Percentiles rank a stretch among this genome's conserved stretches.
Evolutionary conservation across 2,888 invertebrate species (phyloP).

Genomic region (Tetranychus piercei): DNA sequence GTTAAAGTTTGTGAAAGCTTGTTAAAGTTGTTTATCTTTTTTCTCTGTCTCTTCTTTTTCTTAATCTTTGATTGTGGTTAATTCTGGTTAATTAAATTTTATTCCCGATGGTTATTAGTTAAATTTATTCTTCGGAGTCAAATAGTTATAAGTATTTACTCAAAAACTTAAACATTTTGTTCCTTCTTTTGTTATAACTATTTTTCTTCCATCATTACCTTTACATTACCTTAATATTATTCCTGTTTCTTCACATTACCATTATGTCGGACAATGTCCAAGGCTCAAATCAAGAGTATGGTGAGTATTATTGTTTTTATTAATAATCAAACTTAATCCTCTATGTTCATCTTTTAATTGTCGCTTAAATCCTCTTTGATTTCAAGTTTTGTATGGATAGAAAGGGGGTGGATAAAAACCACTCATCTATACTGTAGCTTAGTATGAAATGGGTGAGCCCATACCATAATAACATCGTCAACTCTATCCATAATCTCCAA

Average conservation of each 20-base stretch:
- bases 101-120: too few species aligned
- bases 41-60: too few species aligned
- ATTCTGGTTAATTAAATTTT: not conserved
- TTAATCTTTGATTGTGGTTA: too few species aligned
- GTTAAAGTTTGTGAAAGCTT: too few species aligned
- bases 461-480: too few species aligned
- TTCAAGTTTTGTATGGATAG: too few species aligned
- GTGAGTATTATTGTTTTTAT: not conserved
- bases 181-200: too few species aligned
- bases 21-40: too few species aligned
- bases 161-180: too few species aligned
- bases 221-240: not conserved
- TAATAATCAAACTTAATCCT: not conserved
- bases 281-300: not conserved
- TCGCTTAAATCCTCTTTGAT: not conserved
- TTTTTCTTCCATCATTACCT: conserved; percentile 3
- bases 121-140: too few species aligned
- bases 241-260: not conserved
- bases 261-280: conserved; percentile 1
- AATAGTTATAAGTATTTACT: too few species aligned
- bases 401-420: not conserved
- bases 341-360: not conserved
- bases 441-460: too few species aligned
- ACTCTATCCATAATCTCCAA: not conserved
- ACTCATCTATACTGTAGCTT: not conserved